Evolutionary conservation across 2,113 vertebrate species (phyloP).

Genomic region (Nibea coibor): DNA sequence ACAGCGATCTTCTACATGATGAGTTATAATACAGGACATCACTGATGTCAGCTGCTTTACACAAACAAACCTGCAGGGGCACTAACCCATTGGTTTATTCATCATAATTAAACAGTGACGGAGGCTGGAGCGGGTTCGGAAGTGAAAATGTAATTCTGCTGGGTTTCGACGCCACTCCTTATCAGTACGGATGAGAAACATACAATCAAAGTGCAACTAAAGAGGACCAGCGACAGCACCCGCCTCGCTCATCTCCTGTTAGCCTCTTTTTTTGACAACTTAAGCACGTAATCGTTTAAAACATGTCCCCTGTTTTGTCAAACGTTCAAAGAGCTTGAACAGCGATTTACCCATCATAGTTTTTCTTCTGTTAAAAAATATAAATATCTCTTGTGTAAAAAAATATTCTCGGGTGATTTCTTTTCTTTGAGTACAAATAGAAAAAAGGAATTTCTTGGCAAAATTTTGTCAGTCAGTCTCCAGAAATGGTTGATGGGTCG

Average conservation of each 20-base stretch:
- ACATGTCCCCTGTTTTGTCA: conserved; percentile 29
- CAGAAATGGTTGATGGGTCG: conserved; percentile 44
- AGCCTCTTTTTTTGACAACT: conserved; percentile 38
- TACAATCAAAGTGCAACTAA: conserved; percentile 79
- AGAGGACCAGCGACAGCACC: conserved; percentile 41
- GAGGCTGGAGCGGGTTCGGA: conserved; percentile 25
- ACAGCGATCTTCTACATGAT: conserved; percentile 88
- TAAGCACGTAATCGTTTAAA: conserved; percentile 35
- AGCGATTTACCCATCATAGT: conserved; percentile 62
- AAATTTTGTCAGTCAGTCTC: conserved; percentile 57
- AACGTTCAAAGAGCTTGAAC: conserved; percentile 68
- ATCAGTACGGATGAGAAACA: conserved; percentile 47
- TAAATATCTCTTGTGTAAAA: conserved; percentile 87
- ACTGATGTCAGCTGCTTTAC: conserved; percentile 98
- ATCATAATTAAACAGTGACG: conserved; percentile 53
- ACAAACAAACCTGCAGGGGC: conserved; percentile 89
- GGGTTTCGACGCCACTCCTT: conserved; percentile 55
- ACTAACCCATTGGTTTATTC: conserved; percentile 87
- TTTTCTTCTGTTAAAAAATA: conserved; percentile 81
- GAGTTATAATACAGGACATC: conserved; percentile 94
- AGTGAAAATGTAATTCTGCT: conserved; percentile 50
- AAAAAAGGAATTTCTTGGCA: conserved; percentile 74
- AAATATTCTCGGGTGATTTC: conserved; percentile 81
- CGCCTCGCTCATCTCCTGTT: conserved; percentile 27
- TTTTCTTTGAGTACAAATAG: conserved; percentile 82